Base-by-base conservation (phyloP, 2,113 vertebrate genomes). In the Megaleporinus macrocephalus region DNA sequence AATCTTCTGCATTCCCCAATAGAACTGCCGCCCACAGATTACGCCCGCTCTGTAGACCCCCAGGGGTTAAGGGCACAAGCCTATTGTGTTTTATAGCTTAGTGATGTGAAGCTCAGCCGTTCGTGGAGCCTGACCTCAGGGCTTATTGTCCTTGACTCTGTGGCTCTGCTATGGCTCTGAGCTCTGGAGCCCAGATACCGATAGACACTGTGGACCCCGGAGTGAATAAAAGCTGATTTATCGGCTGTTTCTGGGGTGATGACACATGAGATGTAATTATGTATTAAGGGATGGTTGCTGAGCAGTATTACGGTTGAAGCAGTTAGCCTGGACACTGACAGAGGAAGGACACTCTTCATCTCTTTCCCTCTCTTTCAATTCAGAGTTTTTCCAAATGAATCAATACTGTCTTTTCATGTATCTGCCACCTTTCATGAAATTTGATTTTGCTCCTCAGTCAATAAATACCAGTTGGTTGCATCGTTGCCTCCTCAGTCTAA, bases 351-450 rank as follows among this genome's bases (percentile, higher is more conserved):
- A 73, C 29, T 66, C 20, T 82, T 72, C n/a, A 70, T 75, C 41
- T 85, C 75, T 73, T 73, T 73, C 78, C 78, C 87, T 92, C 47
- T 73, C 27, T 10, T 77, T 89, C 87, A 84, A 89, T 90, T 89
- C 90, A 90, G 80, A 86, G 18, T 87, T 90, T 92, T 91, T 91
- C 92, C 87, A 80, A 74, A 66, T 76, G 76, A 87, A 93, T 92
- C 91, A 89, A 92, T 94, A 93, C 83, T 76, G 89, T 88, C 87
- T 91, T 92, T 92, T 89, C 89, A 91, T 88, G 85, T 91, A 85
- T 89, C 82, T 77, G 75, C 83, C 89, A 89, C 90, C 90, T 91
- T 88, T 89, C 87, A 88, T 87, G 73, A 88, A 90, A 83, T 83
- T 69, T 33, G 77, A 79, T 86, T 86, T 87, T 83, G 80, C 69